phyloP scores from a whole-genome alignment of 2,888 invertebrate species.

The Teinopalpus imperialis region DNA sequence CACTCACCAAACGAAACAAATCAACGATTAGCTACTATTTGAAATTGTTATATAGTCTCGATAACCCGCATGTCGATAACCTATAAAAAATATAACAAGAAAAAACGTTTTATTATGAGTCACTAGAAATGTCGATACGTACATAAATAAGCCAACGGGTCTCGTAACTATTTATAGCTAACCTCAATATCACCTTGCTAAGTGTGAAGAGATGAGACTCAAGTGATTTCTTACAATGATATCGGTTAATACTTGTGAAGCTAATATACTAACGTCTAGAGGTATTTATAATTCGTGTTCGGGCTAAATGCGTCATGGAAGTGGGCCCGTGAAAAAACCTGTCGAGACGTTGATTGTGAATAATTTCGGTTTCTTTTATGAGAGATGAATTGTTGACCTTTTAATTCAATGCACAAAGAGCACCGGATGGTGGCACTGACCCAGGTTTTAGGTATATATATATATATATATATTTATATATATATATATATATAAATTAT shows the following conservation, averaged over 20 bases:
- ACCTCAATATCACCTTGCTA: neutral
- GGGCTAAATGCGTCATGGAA: conserved; percentile 12
- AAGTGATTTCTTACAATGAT: conserved; percentile 12
- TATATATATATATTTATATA: no score
- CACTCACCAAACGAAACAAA: no score
- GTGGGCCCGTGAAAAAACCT: conserved; percentile 9
- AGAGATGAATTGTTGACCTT: conserved; percentile 13
- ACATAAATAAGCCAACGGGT: neutral
- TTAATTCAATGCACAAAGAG: neutral
- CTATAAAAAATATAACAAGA: no score
- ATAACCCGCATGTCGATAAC: no score
- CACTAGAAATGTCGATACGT: neutral
- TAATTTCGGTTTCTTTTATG: conserved; percentile 12
- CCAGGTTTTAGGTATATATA: neutral
- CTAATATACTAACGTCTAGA: conserved; percentile 8
- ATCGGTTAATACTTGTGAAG: neutral
- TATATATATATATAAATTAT: no score
- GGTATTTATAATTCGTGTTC: conserved; percentile 13
- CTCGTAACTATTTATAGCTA: conserved; percentile 3
- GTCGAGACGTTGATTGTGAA: conserved; percentile 17
- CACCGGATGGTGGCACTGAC: conserved; percentile 7
- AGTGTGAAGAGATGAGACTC: conserved; percentile 4
- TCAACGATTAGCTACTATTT: no score
- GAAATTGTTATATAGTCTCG: no score
- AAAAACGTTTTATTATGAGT: no score